Conservation (phyloP, 2,797 vertebrate genomes). For the Sebastes alutus region DNA sequence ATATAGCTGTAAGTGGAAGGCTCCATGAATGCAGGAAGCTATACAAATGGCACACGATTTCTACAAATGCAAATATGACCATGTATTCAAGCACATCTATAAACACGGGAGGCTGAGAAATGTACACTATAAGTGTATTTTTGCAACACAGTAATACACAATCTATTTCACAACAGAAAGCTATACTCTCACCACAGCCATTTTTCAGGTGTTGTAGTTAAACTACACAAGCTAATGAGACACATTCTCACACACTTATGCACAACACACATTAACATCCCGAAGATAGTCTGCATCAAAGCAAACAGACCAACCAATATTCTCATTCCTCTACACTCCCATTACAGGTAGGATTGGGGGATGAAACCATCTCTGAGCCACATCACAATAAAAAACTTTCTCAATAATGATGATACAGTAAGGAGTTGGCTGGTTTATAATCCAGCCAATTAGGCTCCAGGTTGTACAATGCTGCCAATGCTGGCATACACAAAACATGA, state of each 20-base stretch:
- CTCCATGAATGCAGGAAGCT: slow-evolving; percentile 33
- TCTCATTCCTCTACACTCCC: no score
- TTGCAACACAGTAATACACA: not conserved
- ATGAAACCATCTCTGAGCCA: not conserved
- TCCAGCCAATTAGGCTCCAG: no score
- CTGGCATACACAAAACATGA: no score
- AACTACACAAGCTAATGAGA: not conserved
- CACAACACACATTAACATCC: not conserved
- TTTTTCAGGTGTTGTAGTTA: not conserved
- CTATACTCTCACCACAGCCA: not conserved
- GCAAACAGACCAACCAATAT: no score
- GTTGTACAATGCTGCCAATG: no score
- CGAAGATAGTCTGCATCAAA: no score
- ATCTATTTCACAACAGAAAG: not conserved
- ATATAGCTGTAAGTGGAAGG: not conserved
- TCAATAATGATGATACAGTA: not conserved
- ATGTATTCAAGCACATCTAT: slow-evolving; percentile 21
- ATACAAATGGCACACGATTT: slow-evolving; percentile 10
- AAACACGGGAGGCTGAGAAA: slow-evolving; percentile 9
- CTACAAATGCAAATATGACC: not conserved
- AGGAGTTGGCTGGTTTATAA: not conserved
- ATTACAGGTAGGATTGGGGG: no score
- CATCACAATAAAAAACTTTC: no score
- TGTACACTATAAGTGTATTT: not conserved
- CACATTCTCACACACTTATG: not conserved